Conservation (phyloP, 2,113 vertebrate species). For the Scatophagus argus region DNA sequence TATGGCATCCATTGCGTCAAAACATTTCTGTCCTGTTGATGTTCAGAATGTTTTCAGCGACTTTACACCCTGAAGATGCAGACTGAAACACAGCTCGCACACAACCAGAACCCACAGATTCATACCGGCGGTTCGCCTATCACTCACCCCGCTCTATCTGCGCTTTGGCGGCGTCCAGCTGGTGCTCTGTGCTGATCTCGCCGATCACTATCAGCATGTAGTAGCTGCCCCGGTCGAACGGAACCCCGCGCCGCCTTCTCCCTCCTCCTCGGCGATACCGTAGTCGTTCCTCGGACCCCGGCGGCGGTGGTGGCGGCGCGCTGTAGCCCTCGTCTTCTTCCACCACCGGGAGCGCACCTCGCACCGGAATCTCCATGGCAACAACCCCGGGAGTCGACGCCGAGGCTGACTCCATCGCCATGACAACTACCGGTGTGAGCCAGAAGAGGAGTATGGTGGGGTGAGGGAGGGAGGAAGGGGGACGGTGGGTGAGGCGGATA, state of each 20-base stretch:
- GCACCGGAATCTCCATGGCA: slow-evolving; percentile 89
- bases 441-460: slow-evolving; percentile 29
- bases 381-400: slow-evolving; percentile 81
- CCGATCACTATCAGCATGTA: slow-evolving; percentile 93
- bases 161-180: slow-evolving; percentile 86
- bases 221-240: slow-evolving; percentile 79
- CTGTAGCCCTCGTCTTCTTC: slow-evolving; percentile 78
- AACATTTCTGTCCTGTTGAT: not conserved
- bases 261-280: slow-evolving; percentile 76
- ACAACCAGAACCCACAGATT: not conserved
- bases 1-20: slow-evolving; percentile 56
- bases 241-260: slow-evolving; percentile 67
- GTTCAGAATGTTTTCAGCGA: not conserved
- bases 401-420: slow-evolving; percentile 89
- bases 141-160: slow-evolving; percentile 93
- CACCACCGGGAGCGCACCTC: slow-evolving; percentile 78
- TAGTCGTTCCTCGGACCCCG: slow-evolving; percentile 71
- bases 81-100: not conserved
- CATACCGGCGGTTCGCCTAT: not conserved
- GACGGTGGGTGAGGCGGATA: not conserved
- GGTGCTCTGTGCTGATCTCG: slow-evolving; percentile 90
- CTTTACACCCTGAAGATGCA: not conserved
- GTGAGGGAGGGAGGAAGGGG: slow-evolving; percentile 30
- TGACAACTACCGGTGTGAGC: slow-evolving; percentile 86
- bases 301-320: slow-evolving; percentile 39